Percentiles rank a stretch among this genome's conserved stretches.
Evolutionary conservation across 2,113 vertebrate genomes (phyloP).

Genomic region (Delphinapterus leucas): DNA sequence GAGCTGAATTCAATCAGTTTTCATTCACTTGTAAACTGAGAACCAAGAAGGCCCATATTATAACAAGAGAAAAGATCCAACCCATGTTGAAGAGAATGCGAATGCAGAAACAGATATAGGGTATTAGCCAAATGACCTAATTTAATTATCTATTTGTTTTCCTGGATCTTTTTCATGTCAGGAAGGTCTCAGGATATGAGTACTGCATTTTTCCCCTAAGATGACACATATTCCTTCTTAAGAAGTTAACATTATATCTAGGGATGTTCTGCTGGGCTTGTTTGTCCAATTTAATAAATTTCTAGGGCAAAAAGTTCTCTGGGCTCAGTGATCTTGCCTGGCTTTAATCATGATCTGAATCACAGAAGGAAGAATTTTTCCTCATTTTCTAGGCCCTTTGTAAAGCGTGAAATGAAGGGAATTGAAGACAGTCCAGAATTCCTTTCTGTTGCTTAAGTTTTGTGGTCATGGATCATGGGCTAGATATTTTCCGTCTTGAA

Average conservation of each 20-base stretch:
- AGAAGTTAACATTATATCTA: not conserved
- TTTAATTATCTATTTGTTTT: not conserved
- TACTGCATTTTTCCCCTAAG: not conserved
- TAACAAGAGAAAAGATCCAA: not conserved
- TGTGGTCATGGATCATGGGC: not conserved
- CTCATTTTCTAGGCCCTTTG: fast-evolving
- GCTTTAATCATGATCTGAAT: not conserved
- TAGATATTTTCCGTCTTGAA: not conserved
- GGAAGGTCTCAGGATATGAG: not conserved
- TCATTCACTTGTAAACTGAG: not conserved
- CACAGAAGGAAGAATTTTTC: not conserved
- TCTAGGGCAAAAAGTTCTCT: not conserved
- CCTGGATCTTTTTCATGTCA: not conserved
- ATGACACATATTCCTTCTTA: not conserved
- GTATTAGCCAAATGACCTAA: not conserved
- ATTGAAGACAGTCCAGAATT: not conserved
- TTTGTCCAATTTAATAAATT: not conserved
- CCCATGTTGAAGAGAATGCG: not conserved
- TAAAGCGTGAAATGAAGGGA: not conserved
- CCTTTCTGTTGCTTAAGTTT: not conserved
- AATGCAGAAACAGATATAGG: not conserved
- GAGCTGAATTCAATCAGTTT: not conserved
- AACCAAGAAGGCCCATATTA: not conserved
- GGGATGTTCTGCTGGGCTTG: fast-evolving
- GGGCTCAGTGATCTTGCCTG: not conserved